Evolutionary conservation across 2,888 invertebrate species (phyloP).

Genomic region (Agonopterix subpropinquella): DNA sequence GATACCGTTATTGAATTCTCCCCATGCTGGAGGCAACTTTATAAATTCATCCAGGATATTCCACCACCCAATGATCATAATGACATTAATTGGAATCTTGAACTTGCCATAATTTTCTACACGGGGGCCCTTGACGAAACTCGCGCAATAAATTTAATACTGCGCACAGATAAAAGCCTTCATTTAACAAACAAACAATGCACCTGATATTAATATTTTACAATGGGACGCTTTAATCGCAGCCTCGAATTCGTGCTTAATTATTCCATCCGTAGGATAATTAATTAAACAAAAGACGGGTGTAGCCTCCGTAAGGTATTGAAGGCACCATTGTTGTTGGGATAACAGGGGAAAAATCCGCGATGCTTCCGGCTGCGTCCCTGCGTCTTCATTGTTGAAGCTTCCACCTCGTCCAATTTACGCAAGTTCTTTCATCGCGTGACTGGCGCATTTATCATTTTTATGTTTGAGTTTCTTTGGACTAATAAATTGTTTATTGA

Average conservation of each 20-base stretch:
- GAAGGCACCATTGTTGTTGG: constrained; percentile 57
- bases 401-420: constrained; percentile 47
- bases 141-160: constrained; percentile 37
- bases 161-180: constrained; percentile 41
- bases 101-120: constrained; percentile 28
- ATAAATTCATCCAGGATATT: too few relatives aligned
- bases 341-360: constrained; percentile 61
- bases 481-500: constrained; percentile 65
- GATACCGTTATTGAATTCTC: constrained; percentile 25
- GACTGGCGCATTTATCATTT: constrained; percentile 62
- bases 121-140: constrained; percentile 31
- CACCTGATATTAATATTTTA: constrained; percentile 55
- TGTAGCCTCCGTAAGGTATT: constrained; percentile 47
- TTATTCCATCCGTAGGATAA: constrained; percentile 64
- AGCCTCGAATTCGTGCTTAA: constrained; percentile 55
- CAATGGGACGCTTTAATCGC: constrained; percentile 48
- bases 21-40: constrained; percentile 4
- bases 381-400: constrained; percentile 44
- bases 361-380: constrained; percentile 48
- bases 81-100: constrained; percentile 27
- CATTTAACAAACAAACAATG: constrained; percentile 50
- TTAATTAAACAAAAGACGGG: constrained; percentile 65
- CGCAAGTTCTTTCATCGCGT: constrained; percentile 53
- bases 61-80: neutral
- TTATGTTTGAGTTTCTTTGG: constrained; percentile 43